Evolutionary conservation across 2,797 vertebrate genomes (phyloP).

Genomic region (Propithecus deckenii): DNA sequence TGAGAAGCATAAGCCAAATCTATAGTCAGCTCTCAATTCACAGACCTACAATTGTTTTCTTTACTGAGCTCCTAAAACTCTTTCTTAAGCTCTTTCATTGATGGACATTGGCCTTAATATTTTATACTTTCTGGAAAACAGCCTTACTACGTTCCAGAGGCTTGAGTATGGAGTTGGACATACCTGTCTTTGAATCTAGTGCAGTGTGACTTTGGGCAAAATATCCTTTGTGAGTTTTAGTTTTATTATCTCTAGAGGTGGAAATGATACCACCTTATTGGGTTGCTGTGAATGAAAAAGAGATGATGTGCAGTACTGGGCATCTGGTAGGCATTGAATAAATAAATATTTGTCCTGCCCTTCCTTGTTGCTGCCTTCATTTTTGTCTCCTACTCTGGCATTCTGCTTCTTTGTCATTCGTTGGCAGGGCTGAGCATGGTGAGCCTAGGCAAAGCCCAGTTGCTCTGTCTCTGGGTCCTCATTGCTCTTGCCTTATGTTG

Average conservation of each 20-base stretch:
- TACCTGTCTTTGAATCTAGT: not conserved
- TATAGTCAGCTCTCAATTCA: not conserved
- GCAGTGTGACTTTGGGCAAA: not conserved
- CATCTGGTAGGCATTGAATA: not conserved
- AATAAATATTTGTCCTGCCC: not conserved
- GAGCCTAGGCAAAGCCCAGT: slow-evolving; percentile 44
- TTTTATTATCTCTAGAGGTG: slow-evolving; percentile 17
- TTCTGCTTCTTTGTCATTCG: slow-evolving; percentile 45
- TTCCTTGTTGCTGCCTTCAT: not conserved
- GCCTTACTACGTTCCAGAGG: not conserved
- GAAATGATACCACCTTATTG: not conserved
- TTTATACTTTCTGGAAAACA: slow-evolving; percentile 49
- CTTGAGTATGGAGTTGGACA: not conserved
- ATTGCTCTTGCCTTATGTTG: slow-evolving; percentile 19
- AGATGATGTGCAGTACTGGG: not conserved
- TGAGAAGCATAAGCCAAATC: not conserved
- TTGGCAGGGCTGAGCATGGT: slow-evolving; percentile 26
- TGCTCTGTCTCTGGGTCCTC: slow-evolving; percentile 49
- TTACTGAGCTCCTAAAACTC: slow-evolving; percentile 71
- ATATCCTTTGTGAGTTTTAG: slow-evolving; percentile 68
- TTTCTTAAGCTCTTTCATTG: slow-evolving; percentile 72
- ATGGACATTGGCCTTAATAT: slow-evolving; percentile 66
- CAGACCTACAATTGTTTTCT: slow-evolving; percentile 71
- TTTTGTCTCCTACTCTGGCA: not conserved
- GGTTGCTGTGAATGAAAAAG: not conserved